A percentile compares a stretch with the other conserved stretches of the same genome.
Conservation (phyloP, 35 echinoderm and acorn worm species). For the Strongylocentrotus purpuratus region DNA sequence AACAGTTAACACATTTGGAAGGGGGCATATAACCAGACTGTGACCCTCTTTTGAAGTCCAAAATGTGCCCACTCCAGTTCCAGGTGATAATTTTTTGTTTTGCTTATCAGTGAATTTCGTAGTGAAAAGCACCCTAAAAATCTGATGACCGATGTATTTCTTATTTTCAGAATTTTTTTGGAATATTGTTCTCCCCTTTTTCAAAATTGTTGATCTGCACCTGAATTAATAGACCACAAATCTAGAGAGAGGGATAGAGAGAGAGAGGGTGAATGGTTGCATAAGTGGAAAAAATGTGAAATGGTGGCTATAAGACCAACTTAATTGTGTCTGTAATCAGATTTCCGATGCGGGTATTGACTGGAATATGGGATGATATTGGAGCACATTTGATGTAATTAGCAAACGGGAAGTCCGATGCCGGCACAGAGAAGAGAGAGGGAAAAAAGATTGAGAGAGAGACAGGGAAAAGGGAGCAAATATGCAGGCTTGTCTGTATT, state of each 20-base stretch:
- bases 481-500: conserved; percentile 26
- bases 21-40: too few species aligned
- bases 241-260: too few species aligned
- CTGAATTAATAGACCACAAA: too few species aligned
- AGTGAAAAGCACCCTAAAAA: too few species aligned
- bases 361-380: conserved; percentile 31
- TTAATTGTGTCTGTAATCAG: background rate
- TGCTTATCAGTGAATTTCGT: too few species aligned
- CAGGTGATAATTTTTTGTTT: too few species aligned
- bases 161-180: too few species aligned
- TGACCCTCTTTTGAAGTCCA: too few species aligned
- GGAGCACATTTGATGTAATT: conserved; percentile 35
- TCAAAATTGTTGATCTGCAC: too few species aligned
- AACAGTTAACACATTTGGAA: background rate
- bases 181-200: too few species aligned
- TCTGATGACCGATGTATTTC: too few species aligned
- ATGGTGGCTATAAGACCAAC: background rate
- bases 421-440: background rate
- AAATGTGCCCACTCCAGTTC: too few species aligned
- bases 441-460: background rate
- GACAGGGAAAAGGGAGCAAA: conserved; percentile 28
- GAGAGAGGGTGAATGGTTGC: background rate
- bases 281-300: background rate
- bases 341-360: conserved; percentile 26
- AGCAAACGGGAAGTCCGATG: background rate